Base-by-base conservation (phyloP, 2,113 vertebrate species). In the Notarius lentiginosus region DNA sequence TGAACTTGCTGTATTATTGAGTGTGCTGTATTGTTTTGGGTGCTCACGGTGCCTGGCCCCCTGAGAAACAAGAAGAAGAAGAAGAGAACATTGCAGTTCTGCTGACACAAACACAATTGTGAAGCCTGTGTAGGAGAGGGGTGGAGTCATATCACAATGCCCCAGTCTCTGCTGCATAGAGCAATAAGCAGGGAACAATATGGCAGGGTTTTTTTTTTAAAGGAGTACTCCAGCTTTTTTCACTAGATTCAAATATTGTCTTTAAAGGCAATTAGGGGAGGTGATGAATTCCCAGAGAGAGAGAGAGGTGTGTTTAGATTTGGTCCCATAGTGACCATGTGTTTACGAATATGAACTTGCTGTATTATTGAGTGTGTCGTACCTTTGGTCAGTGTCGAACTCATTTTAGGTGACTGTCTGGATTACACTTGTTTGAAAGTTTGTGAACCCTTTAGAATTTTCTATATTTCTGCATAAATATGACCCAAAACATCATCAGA, bases 101-200 rank as follows among this genome's bases (percentile, higher is more conserved):
- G 47, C 20, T 72, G 76, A 79, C 63, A 89, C 85, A 88, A 89
- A 88, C 79, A 86, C 83, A 49, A 87, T 84, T 89, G 88, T 91
- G 79, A 70, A 84, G 85, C 79, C 51, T 14, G 47, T 58, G 27
- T 81, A 20, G 5, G 56, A 89, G 66, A 51, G 85, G 86, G 84
- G 72, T 53, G 87, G 24, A 56, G 76, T 14, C 22, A 51, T 79
- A 76, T 34, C 79, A 89, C 85, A 87, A 82, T 81, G 70, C 61
- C 68, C 22, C 30, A 27, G 73, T 60, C 60, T 47, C 63, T 24
- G 70, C 30, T 55, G 63, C 60, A 53, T 55, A 73, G 30, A 41
- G n/a, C 58, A 55, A 56, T 41, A 20, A 12, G 34, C 60, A 2
- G 47, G 30, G 30, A 61, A 65, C 47, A 15, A 68, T 58, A 41